phyloP scores from a whole-genome alignment of 2,888 invertebrate genomes.

The Rhagonycha fulva region DNA sequence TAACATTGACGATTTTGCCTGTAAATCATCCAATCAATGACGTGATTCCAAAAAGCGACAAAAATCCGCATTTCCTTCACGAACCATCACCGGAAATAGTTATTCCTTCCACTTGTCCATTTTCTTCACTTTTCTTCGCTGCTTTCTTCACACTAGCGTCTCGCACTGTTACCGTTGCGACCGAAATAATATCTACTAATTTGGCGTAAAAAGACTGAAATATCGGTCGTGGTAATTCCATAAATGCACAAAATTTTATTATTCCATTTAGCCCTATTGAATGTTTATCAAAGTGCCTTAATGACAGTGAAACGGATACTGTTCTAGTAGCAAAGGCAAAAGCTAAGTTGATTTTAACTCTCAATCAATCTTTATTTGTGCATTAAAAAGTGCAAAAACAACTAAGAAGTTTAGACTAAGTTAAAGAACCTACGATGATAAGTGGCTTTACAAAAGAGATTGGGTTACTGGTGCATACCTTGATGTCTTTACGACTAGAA shows the following conservation, averaged over 20 bases:
- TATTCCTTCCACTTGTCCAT: too few relatives aligned
- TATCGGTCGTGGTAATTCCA: too few relatives aligned
- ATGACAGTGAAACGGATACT: slow-evolving; percentile 21
- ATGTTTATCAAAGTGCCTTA: slow-evolving; percentile 24
- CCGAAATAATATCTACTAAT: too few relatives aligned
- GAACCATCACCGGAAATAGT: too few relatives aligned
- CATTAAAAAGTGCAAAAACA: slow-evolving; percentile 34
- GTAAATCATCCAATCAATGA: not conserved
- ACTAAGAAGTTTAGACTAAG: slow-evolving; percentile 31
- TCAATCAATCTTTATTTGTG: slow-evolving; percentile 36
- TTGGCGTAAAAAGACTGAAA: too few relatives aligned
- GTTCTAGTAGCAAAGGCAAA: slow-evolving; percentile 34
- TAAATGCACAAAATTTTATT: too few relatives aligned
- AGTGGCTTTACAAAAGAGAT: slow-evolving; percentile 41
- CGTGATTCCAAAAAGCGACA: not conserved
- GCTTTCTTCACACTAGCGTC: too few relatives aligned
- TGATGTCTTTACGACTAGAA: slow-evolving; percentile 39
- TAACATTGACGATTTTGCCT: slow-evolving; percentile 1
- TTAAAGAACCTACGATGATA: slow-evolving; percentile 40
- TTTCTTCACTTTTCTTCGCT: too few relatives aligned
- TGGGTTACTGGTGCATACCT: slow-evolving; percentile 33
- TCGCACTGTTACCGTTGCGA: too few relatives aligned
- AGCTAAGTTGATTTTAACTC: slow-evolving; percentile 39
- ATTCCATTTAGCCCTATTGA: too few relatives aligned
- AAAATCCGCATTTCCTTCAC: not conserved